Evolutionary conservation across 2,113 vertebrate species (phyloP), one percentile per base, ranked within the genome.

Genomic region (Bagarius yarrelli): DNA sequence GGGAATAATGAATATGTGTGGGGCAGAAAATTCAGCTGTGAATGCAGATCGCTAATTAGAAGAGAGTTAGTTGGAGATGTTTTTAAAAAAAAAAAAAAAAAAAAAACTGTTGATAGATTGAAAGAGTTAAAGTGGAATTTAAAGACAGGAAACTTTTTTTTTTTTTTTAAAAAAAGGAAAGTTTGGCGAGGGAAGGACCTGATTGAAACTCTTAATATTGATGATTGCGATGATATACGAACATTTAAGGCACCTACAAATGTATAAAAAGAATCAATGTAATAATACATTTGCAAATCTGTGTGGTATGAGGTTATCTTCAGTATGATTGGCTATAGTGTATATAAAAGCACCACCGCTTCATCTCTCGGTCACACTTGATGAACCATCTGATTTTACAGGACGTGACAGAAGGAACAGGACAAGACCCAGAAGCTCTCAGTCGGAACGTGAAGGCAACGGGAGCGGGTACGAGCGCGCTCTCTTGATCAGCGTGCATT

Each of bases 401-500:
- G 85, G 75, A 81, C 83, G 77, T 84, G 91, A 91, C 92, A 92
- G 83, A 78, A 87, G 87, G 92, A 92, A 93, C 91, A 92, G 87
- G n/a, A 30, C 90, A 92, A 92, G 90, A 92, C 90, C 91, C 89
- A 91, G 87, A 92, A 92, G 89, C 88, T 87, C 88, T 90, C 87
- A 13, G 47, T 83, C 8, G 88, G 88, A 36, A 52, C 69, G 73
- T 2, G 14, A 76, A 1, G 61, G 79, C 57, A 84, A 82, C 34
- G 72, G 13, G 34, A 64, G 77, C 4, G 18, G 18, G 12, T 53
- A 32, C 34, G 3, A 75, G 50, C 64, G 81, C 64, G 44, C 84
- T 23, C 85, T 79, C 81, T 76, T 79, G 64, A 70, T 82, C 76
- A 87, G 85, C 82, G 75, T 87, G 81, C 88, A 91, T 89, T 86